Percentiles rank a stretch among this genome's conserved stretches.
Evolutionary conservation across 2,888 invertebrate species (phyloP).

Genomic region (Eumacrocentrus americanus): DNA sequence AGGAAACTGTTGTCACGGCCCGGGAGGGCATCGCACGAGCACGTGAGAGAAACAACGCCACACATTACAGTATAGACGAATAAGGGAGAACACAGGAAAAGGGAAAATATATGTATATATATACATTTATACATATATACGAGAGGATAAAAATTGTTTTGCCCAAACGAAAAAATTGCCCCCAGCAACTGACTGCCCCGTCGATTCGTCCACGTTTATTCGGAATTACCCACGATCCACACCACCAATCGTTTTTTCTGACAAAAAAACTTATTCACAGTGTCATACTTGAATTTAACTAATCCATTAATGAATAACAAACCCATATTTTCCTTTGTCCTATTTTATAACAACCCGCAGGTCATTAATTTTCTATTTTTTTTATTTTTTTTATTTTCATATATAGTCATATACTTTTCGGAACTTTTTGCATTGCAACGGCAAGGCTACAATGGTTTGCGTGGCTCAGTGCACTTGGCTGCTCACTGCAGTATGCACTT

Average conservation of each 20-base stretch:
- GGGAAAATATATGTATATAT: slow-evolving; percentile 1
- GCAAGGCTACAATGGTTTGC: too few species aligned
- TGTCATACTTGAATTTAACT: not conserved
- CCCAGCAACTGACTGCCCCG: slow-evolving; percentile 32
- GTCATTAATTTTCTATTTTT: not conserved
- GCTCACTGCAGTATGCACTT: not conserved
- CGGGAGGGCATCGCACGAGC: slow-evolving; percentile 32
- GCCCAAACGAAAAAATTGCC: slow-evolving; percentile 35
- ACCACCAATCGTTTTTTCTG: slow-evolving; percentile 3
- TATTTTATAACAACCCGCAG: not conserved
- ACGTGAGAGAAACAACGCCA: slow-evolving; percentile 19
- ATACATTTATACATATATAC: slow-evolving; percentile 24
- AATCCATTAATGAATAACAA: slow-evolving; percentile 2
- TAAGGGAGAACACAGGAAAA: slow-evolving; percentile 1
- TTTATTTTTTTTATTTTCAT: too few species aligned
- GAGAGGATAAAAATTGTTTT: slow-evolving; percentile 39
- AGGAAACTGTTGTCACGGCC: slow-evolving; percentile 51
- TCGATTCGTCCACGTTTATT: slow-evolving; percentile 30
- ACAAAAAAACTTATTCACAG: slow-evolving; percentile 19
- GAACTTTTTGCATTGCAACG: too few species aligned
- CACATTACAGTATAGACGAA: slow-evolving; percentile 18
- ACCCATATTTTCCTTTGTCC: too few species aligned
- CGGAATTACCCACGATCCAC: slow-evolving; percentile 11
- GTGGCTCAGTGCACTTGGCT: not conserved
- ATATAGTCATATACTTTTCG: too few species aligned